These are phyloP conservation scores for Chironomus tentans DNA, from an alignment of 2,888 invertebrate genomes.

Conservation along the genomic window DNA sequence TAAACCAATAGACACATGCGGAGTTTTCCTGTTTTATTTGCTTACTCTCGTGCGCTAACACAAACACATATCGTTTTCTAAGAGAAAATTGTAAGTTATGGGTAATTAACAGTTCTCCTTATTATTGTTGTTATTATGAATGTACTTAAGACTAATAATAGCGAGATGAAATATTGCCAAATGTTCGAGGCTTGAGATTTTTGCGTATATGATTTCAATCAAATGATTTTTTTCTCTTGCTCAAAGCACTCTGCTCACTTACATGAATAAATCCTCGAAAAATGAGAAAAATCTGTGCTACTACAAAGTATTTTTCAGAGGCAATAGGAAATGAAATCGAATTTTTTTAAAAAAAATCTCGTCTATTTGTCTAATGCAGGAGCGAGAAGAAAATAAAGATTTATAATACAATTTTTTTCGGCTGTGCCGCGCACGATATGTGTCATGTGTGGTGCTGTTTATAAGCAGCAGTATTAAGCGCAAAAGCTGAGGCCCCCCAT, in stretches of 20 bases:
- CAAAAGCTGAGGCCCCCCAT: not conserved
- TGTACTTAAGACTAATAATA: too few species aligned
- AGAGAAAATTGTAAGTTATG: not conserved
- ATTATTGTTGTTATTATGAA: not conserved
- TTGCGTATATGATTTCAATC: conserved; percentile 20
- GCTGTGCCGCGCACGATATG: not conserved
- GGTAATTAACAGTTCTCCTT: conserved; percentile 7
- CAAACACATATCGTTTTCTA: too few species aligned
- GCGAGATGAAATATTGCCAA: too few species aligned
- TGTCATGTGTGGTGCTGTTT: conserved; percentile 3
- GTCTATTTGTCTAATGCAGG: not conserved
- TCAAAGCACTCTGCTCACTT: not conserved
- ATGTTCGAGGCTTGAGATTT: too few species aligned
- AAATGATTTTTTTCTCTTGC: not conserved
- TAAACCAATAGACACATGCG: not conserved
- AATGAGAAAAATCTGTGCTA: not conserved
- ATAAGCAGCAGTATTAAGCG: not conserved
- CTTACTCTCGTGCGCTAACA: not conserved
- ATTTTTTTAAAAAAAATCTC: not conserved
- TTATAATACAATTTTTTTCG: not conserved
- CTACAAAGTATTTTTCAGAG: not conserved
- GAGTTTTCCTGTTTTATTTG: conserved; percentile 13
- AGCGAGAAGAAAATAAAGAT: not conserved
- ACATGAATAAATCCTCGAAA: not conserved
- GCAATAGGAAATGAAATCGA: conserved; percentile 17